Conservation (phyloP, 1,140 invertebrate species). For the Neodiprion virginianus region DNA sequence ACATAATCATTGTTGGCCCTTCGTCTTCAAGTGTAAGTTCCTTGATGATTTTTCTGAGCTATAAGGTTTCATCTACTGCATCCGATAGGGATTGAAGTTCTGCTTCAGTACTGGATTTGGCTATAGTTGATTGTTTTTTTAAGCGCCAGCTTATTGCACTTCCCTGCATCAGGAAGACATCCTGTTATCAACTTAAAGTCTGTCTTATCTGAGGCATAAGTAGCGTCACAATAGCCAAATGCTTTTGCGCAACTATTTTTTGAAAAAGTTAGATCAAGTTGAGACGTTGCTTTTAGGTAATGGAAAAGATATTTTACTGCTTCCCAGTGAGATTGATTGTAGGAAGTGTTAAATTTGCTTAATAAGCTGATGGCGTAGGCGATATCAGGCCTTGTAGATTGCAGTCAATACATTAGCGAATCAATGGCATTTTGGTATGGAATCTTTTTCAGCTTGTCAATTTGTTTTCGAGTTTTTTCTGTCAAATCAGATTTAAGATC, state of each 20-base stretch:
- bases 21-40: not conserved
- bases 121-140: slow-evolving; percentile 44
- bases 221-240: slow-evolving; percentile 37
- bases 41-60: not conserved
- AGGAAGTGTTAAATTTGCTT: slow-evolving; percentile 33
- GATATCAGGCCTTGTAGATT: slow-evolving; percentile 50
- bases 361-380: slow-evolving; percentile 39
- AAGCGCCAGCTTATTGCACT: slow-evolving; percentile 42
- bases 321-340: slow-evolving; percentile 35
- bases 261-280: slow-evolving; percentile 25
- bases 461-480: not conserved
- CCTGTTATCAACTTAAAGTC: slow-evolving; percentile 34
- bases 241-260: not conserved
- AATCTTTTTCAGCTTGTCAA: slow-evolving; percentile 20
- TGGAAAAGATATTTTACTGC: slow-evolving; percentile 40
- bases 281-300: slow-evolving; percentile 37
- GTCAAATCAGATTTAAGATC: not conserved
- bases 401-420: slow-evolving; percentile 45
- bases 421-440: slow-evolving; percentile 44
- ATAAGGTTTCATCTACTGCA: slow-evolving; percentile 7
- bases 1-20: slow-evolving; percentile 1
- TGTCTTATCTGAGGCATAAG: slow-evolving; percentile 35
- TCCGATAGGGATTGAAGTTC: slow-evolving; percentile 2
- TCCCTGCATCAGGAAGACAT: slow-evolving; percentile 32
- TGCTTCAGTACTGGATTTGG: slow-evolving; percentile 44